Evolutionary conservation across 1,140 invertebrate species (phyloP), one percentile per base, ranked within the genome.

Genomic region (Chrysoperla carnea): DNA sequence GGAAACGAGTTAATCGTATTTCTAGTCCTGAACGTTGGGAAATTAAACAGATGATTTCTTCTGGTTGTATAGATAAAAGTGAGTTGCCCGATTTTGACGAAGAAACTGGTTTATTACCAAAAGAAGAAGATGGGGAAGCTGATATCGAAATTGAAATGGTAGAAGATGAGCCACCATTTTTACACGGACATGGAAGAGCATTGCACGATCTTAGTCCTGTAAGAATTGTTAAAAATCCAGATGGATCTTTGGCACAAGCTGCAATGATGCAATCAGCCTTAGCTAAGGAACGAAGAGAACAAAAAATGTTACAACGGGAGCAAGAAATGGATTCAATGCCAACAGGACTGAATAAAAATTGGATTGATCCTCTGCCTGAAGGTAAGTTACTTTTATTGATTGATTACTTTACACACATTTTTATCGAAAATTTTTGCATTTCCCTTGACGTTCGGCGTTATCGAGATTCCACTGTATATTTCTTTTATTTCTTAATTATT

Each of bases 221-320:
- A 39, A 5, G 96, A 54, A 99, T 99, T 51, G 93, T 99, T 0
- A 99, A 99, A 66, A 99, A 99, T 71, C 96, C 95, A 8, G 92
- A 97, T 67, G 96, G 96, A 0, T 95, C 91, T 0, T 63, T 99
- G 12, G 94, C 94, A 1, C 96, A 88, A 57, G 91, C 96, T 1
- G 96, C 96, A 1, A 96, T 99, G 89, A 99, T 99, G 94, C 95
- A 99, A 60, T 90, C 84, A 38, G 95, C 95, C 1, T 59, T 99
- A 7, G 86, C 95, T 0, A 99, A 99, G 60, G 95, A 99, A 60
- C 66, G 96, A 38, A 65, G 95, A 39, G 92, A 97, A 60, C 76
- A 82, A 54, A 93, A 93, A 66, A 91, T 92, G 85, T 57, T 87
- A 6, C 84, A 88, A 52, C 64, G 87, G 12, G 90, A 96, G 57